These are phyloP conservation scores for Frankliniella intonsa DNA, from an alignment of 2,888 invertebrate genomes.

Conservation along the genomic window DNA sequence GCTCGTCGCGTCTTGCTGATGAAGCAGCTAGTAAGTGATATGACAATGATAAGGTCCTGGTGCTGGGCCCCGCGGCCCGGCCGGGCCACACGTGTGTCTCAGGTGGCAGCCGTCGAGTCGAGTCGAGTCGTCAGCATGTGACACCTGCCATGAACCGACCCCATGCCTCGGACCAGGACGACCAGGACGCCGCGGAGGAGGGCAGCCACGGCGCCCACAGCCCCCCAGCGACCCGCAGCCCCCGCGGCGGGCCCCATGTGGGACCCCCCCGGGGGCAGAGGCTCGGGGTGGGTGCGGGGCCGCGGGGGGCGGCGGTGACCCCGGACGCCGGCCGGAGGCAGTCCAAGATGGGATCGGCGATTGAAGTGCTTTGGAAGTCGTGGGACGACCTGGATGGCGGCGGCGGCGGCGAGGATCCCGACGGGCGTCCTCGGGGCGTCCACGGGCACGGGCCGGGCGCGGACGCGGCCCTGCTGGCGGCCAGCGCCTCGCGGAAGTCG, in stretches of 20 bases:
- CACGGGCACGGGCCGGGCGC: neutral
- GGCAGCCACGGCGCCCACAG: neutral
- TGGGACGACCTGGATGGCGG: neutral
- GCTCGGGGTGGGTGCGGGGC: neutral
- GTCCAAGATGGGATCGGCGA: constrained; percentile 10
- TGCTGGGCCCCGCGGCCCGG: too few relatives aligned
- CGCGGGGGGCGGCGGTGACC: neutral
- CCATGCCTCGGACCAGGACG: neutral
- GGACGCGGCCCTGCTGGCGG: neutral
- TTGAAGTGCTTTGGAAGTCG: neutral
- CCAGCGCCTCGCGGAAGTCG: neutral
- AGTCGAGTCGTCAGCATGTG: constrained; percentile 1
- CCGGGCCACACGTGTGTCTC: too few relatives aligned
- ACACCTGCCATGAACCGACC: neutral
- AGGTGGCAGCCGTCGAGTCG: too few relatives aligned
- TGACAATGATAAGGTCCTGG: too few relatives aligned
- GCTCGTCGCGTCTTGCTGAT: too few relatives aligned
- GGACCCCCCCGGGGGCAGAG: too few relatives aligned
- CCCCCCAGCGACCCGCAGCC: neutral
- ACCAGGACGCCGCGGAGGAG: neutral
- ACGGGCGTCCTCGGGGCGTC: neutral
- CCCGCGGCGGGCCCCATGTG: neutral
- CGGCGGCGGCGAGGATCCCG: neutral
- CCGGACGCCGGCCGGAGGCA: neutral
- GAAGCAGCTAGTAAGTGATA: too few relatives aligned